Evolutionary conservation across 2,888 invertebrate genomes (phyloP), one percentile per base, ranked within the genome.

Genomic region (Drosophila aldrichi): DNA sequence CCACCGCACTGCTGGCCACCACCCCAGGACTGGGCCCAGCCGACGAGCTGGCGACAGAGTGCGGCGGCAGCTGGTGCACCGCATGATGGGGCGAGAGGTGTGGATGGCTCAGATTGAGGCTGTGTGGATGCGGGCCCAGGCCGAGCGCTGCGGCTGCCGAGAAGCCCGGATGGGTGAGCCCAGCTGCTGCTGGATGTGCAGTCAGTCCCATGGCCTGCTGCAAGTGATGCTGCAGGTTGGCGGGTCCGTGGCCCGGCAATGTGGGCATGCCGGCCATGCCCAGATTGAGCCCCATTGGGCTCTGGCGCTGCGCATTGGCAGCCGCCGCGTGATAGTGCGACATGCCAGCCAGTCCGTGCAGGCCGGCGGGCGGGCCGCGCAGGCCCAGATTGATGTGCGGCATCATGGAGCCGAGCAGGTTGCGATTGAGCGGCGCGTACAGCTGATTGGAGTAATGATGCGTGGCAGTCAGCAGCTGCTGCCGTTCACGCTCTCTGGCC

Each of bases 381-480:
- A 93, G 76, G 3, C 91, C 90, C 32, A 92, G 77, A 57, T 90
- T 90, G 36, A 93, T 87, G 66, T 93, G 92, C 2, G 92, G 92
- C 68, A 93, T 87, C 89, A 93, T 92, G 22, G 92, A 90, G 18
- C 90, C 90, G n/a, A 92, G 81, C 36, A 93, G 74, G 77, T 90
- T 92, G 18, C 93, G 88, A 64, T 91, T 91, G 8, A 92, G 70
- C 3, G 92, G 90, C 20, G 92, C 80, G 70, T 93, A 93, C 65
- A 93, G 59, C 41, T 91, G 91, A 41, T 92, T 92, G 12, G 93
- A 92, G 68, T 92, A 93, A 60, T 93, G 93, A 60, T 92, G 92
- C 12, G 92, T 89, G 10, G 92, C 91, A 18, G 91, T 91, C 5
- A 93, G 73, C 60, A 93, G 60, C 55, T 94, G 91, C 59, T 93